These are phyloP conservation scores for Hymenopus coronatus DNA, from an alignment of 2,888 invertebrate genomes.

Conservation along the genomic window DNA sequence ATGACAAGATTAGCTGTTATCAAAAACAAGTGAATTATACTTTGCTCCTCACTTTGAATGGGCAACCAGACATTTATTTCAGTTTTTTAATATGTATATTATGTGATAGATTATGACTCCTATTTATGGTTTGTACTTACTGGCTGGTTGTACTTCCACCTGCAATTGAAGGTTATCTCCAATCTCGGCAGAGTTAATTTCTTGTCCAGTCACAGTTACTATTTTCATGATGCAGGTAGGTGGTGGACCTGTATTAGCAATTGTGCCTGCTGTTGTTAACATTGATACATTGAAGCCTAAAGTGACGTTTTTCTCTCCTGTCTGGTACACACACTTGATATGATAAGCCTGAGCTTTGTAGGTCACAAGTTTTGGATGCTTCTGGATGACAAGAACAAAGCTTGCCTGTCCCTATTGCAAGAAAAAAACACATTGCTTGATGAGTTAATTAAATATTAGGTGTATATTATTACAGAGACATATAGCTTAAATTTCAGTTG, in stretches of 20 bases:
- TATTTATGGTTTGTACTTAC: conserved; percentile 43
- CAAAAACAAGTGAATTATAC: no score
- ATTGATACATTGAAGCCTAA: conserved; percentile 93
- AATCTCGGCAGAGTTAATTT: conserved; percentile 88
- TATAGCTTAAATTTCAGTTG: no score
- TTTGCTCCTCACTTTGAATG: no score
- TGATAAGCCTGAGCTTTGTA: conserved; percentile 94
- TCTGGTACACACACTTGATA: conserved; percentile 92
- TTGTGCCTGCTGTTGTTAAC: conserved; percentile 92
- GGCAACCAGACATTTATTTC: no score
- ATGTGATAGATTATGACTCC: no score
- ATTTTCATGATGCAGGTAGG: conserved; percentile 91
- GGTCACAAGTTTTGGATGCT: conserved; percentile 92
- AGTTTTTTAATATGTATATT: no score
- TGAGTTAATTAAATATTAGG: no score
- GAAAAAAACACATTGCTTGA: background rate
- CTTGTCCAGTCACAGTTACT: conserved; percentile 79
- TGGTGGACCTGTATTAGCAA: conserved; percentile 92
- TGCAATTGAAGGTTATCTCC: conserved; percentile 84
- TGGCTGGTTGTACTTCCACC: conserved; percentile 75
- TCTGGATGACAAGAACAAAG: conserved; percentile 91
- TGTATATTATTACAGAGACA: no score
- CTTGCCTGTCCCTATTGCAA: conserved; percentile 76
- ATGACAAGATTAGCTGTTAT: no score
- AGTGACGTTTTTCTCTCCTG: conserved; percentile 88